Conservation (phyloP, 2,888 invertebrate genomes). For the Aporophyla nigra region DNA sequence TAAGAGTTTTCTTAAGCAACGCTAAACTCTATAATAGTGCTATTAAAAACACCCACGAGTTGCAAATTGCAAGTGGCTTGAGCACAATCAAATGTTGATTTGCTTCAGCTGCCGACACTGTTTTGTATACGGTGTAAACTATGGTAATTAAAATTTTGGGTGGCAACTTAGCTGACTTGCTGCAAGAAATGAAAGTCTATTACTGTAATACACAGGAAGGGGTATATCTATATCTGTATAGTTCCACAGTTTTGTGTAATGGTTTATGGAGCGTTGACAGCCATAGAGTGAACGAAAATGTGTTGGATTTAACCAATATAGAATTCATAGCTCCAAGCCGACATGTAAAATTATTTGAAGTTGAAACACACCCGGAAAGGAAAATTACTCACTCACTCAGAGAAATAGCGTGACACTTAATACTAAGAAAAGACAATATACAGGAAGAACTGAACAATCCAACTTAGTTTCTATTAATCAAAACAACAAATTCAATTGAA, state of each 20-base stretch:
- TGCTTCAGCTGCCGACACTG: slow-evolving; percentile 85
- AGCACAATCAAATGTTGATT: slow-evolving; percentile 90
- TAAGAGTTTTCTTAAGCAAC: slow-evolving; percentile 87
- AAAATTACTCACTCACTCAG: slow-evolving; percentile 27
- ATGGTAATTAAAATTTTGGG: slow-evolving; percentile 65
- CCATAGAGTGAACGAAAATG: not conserved
- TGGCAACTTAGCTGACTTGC: slow-evolving; percentile 49
- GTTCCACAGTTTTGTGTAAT: not conserved
- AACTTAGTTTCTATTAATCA: slow-evolving; percentile 53
- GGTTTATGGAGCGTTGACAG: slow-evolving; percentile 20
- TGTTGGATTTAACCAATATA: slow-evolving; percentile 22
- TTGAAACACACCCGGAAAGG: slow-evolving; percentile 37
- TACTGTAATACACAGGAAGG: slow-evolving; percentile 10
- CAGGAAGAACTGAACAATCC: slow-evolving; percentile 39
- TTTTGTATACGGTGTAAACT: slow-evolving; percentile 87
- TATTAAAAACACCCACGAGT: slow-evolving; percentile 90
- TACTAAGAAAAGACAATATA: slow-evolving; percentile 50
- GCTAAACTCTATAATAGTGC: slow-evolving; percentile 86
- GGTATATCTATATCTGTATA: not conserved
- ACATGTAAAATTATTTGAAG: slow-evolving; percentile 45
- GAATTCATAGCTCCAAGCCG: slow-evolving; percentile 23
- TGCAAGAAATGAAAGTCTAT: slow-evolving; percentile 24
- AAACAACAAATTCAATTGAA: slow-evolving; percentile 72
- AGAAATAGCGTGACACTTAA: slow-evolving; percentile 45
- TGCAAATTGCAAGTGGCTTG: slow-evolving; percentile 88